phyloP scores from a whole-genome alignment of 2,797 vertebrate species.

The Fratercula arctica region DNA sequence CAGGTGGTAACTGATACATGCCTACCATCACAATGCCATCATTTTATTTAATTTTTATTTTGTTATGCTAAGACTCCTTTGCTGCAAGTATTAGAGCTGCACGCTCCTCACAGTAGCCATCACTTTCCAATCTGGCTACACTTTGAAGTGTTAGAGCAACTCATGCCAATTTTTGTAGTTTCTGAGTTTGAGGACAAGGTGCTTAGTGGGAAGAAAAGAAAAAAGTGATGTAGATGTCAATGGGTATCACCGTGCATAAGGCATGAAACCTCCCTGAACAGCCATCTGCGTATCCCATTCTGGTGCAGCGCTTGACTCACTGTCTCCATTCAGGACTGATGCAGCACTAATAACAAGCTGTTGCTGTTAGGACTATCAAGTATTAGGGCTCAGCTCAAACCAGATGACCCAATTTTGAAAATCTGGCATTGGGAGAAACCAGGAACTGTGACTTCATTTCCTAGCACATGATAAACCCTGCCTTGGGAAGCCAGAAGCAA shows the following conservation, averaged over 20 bases:
- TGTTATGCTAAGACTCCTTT: neutral
- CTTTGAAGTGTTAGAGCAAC: neutral
- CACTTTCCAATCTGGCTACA: neutral
- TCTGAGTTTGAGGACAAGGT: neutral
- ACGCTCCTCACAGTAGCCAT: rapidly evolving
- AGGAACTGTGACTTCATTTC: neutral
- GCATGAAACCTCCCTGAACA: neutral
- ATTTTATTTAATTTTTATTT: neutral
- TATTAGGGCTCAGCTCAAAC: neutral
- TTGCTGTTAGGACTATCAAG: neutral
- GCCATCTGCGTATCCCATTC: neutral
- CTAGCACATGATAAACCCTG: neutral
- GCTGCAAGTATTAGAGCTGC: neutral
- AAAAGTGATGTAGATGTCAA: neutral
- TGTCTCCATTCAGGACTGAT: neutral
- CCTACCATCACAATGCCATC: neutral
- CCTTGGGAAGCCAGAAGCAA: neutral
- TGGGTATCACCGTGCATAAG: neutral
- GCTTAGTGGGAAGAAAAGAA: neutral
- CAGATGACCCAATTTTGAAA: neutral
- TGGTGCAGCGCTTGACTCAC: neutral
- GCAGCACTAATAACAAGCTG: neutral
- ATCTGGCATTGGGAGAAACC: neutral
- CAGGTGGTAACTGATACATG: neutral
- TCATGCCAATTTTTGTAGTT: neutral